These are phyloP conservation scores for Micrastur ruficollis DNA, from an alignment of 2,797 vertebrate genomes.

Conservation along the genomic window DNA sequence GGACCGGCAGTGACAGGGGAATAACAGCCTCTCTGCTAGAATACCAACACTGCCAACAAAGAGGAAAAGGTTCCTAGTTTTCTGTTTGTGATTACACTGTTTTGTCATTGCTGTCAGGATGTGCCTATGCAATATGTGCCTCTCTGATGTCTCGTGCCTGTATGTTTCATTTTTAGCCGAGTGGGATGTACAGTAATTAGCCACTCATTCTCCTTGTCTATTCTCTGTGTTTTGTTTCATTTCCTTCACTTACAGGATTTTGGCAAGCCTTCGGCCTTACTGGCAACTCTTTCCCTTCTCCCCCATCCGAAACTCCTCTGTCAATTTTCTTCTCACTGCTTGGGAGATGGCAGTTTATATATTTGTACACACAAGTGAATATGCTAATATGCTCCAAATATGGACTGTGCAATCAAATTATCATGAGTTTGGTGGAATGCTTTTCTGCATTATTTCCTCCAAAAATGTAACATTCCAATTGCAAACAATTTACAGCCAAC, in stretches of 20 bases:
- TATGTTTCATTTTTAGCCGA: constrained; percentile 43
- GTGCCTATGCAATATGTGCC: constrained; percentile 33
- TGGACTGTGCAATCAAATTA: constrained; percentile 47
- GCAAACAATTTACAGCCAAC: constrained; percentile 53
- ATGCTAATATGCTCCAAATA: constrained; percentile 53
- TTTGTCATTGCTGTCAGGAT: constrained; percentile 67
- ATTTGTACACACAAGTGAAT: constrained; percentile 42
- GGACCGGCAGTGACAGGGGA: not conserved
- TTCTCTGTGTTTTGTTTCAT: constrained; percentile 4
- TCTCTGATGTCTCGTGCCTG: constrained; percentile 22
- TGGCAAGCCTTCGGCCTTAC: constrained; percentile 31
- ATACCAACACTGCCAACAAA: not conserved
- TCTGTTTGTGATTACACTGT: constrained; percentile 53
- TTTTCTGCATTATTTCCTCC: constrained; percentile 42
- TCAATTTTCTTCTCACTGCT: constrained; percentile 34
- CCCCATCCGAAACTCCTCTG: constrained; percentile 15
- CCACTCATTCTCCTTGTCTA: constrained; percentile 29
- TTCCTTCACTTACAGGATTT: constrained; percentile 30
- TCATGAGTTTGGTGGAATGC: constrained; percentile 31
- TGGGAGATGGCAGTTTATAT: constrained; percentile 39
- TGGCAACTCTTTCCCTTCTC: constrained; percentile 24
- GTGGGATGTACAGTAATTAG: constrained; percentile 43
- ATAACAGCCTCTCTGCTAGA: constrained; percentile 8
- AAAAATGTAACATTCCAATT: constrained; percentile 42
- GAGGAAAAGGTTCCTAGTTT: constrained; percentile 32